phyloP scores from a whole-genome alignment of 2,888 invertebrate species.

The Cactoblastis cactorum region DNA sequence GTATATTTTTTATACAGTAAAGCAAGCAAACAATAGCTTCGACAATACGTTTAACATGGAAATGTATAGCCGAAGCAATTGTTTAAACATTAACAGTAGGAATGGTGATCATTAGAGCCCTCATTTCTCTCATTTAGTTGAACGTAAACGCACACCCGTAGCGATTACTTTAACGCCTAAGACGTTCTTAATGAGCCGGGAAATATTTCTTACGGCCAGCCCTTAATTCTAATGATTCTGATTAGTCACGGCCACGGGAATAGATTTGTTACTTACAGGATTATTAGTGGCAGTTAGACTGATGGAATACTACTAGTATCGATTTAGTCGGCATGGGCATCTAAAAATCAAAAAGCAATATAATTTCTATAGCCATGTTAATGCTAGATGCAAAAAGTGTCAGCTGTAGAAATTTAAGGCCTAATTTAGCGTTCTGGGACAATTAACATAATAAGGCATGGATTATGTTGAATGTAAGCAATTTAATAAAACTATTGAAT shows the following conservation, averaged over 20 bases:
- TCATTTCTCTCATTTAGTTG: slow-evolving; percentile 41
- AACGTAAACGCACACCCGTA: slow-evolving; percentile 43
- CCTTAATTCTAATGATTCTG: slow-evolving; percentile 21
- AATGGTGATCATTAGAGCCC: slow-evolving; percentile 43
- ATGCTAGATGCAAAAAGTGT: no score
- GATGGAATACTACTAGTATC: slow-evolving; percentile 3
- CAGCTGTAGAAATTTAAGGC: no score
- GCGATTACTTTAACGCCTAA: slow-evolving; percentile 51
- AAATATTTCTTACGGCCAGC: slow-evolving; percentile 42
- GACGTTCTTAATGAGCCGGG: slow-evolving; percentile 56
- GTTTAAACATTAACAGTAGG: slow-evolving; percentile 46
- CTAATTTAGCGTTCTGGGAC: no score
- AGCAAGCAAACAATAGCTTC: no score
- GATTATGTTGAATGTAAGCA: no score
- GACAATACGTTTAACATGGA: slow-evolving; percentile 7
- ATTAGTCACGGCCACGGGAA: slow-evolving; percentile 8
- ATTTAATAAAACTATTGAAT: no score
- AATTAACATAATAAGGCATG: no score
- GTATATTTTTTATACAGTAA: no score
- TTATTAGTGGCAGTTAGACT: no score
- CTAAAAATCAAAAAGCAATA: no score
- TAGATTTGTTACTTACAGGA: slow-evolving; percentile 12
- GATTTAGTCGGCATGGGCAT: no score
- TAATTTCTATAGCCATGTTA: no score
- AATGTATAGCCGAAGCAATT: slow-evolving; percentile 22